These are phyloP conservation scores for Steinernema carpocapsae DNA, from an alignment of 2,888 invertebrate species.

Conservation along the genomic window DNA sequence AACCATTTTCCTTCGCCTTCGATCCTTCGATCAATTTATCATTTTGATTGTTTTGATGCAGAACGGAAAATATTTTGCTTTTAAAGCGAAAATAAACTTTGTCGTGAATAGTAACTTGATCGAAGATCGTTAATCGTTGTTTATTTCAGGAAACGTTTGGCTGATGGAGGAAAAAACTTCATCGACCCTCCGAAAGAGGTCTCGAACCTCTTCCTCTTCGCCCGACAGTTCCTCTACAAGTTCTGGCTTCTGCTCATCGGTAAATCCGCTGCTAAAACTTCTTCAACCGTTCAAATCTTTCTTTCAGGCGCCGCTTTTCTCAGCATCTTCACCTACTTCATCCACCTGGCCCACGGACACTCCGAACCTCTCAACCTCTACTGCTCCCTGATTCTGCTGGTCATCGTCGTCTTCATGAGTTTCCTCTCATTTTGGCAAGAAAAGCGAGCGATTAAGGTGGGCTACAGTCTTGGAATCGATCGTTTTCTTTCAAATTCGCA, in stretches of 20 bases:
- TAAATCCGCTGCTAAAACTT: slow-evolving; percentile 22
- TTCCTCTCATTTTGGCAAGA: slow-evolving; percentile 65
- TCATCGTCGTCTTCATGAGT: slow-evolving; percentile 62
- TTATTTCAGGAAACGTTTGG: slow-evolving; percentile 57
- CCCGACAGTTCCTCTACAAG: slow-evolving; percentile 65
- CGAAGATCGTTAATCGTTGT: not conserved
- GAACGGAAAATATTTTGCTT: no score
- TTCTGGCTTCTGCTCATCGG: slow-evolving; percentile 65
- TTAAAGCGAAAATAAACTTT: no score
- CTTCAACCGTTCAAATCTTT: not conserved
- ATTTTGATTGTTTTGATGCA: not conserved
- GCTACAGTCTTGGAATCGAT: not conserved
- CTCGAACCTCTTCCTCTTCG: slow-evolving; percentile 54
- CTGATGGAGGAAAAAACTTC: slow-evolving; percentile 63
- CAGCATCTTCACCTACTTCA: slow-evolving; percentile 62
- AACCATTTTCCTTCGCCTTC: slow-evolving; percentile 1
- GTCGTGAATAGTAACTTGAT: no score
- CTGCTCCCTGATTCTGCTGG: slow-evolving; percentile 63
- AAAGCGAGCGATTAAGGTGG: slow-evolving; percentile 59
- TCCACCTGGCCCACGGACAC: slow-evolving; percentile 64
- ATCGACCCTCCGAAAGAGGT: slow-evolving; percentile 55
- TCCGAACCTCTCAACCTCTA: slow-evolving; percentile 65
- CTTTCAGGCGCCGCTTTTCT: slow-evolving; percentile 55
- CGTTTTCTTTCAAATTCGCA: not conserved
- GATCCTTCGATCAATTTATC: slow-evolving; percentile 15